Conservation (phyloP, 1,140 invertebrate genomes). For the Nebria ingens region DNA sequence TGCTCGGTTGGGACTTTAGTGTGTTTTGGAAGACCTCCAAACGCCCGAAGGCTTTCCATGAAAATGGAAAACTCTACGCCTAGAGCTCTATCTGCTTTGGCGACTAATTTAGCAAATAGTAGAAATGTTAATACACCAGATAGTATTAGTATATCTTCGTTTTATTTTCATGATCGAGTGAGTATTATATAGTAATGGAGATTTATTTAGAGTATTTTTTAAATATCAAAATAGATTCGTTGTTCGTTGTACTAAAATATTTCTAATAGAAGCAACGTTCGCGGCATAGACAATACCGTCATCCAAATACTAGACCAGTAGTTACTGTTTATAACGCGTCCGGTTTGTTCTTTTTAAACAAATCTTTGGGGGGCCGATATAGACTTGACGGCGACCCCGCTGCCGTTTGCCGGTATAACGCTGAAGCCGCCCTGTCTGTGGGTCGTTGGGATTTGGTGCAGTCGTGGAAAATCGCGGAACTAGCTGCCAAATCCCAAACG, state of each 20-base stretch:
- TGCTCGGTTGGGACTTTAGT: slow-evolving; percentile 75
- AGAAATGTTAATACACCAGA: slow-evolving; percentile 35
- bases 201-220: too few relatives aligned
- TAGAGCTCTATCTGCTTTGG: slow-evolving; percentile 65
- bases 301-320: slow-evolving; percentile 30
- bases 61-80: slow-evolving; percentile 64
- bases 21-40: slow-evolving; percentile 72
- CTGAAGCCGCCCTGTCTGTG: slow-evolving; percentile 56
- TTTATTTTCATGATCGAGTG: slow-evolving; percentile 72
- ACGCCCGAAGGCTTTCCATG: slow-evolving; percentile 55
- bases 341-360: slow-evolving; percentile 64
- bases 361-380: slow-evolving; percentile 74
- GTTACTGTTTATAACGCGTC: slow-evolving; percentile 74
- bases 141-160: slow-evolving; percentile 53
- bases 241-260: background rate
- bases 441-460: slow-evolving; percentile 75
- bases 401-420: slow-evolving; percentile 72
- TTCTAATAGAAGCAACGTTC: background rate
- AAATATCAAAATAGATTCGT: background rate
- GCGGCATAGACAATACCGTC: background rate
- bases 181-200: slow-evolving; percentile 27
- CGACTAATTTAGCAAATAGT: slow-evolving; percentile 37
- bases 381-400: slow-evolving; percentile 52
- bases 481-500: slow-evolving; percentile 50
- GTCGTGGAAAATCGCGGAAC: slow-evolving; percentile 70